phyloP scores from a whole-genome alignment of 2,797 vertebrate species.

The Choloepus didactylus region DNA sequence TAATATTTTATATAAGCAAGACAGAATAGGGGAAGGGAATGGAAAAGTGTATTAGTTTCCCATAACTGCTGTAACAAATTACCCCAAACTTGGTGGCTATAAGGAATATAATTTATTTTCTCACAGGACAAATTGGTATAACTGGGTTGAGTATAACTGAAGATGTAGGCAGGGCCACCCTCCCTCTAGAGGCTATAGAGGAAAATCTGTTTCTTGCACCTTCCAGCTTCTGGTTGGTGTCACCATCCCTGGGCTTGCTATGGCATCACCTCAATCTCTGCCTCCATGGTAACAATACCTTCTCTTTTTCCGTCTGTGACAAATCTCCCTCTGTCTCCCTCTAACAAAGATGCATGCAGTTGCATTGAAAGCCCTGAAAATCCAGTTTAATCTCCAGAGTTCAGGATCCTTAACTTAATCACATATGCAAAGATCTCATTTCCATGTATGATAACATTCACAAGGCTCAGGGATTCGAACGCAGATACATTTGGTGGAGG shows the following conservation, averaged over 20 bases:
- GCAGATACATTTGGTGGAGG: too few relatives aligned
- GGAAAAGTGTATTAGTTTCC: background rate
- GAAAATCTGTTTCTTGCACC: background rate
- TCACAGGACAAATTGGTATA: background rate
- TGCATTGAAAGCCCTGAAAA: too few relatives aligned
- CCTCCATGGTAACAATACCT: background rate
- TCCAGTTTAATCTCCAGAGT: too few relatives aligned
- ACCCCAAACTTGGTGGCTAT: background rate
- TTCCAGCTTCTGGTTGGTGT: background rate
- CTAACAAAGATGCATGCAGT: too few relatives aligned
- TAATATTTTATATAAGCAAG: background rate
- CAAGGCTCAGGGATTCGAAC: too few relatives aligned
- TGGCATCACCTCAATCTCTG: background rate
- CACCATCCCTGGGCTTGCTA: background rate
- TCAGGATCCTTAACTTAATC: too few relatives aligned
- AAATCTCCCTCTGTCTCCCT: too few relatives aligned
- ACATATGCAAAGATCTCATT: too few relatives aligned
- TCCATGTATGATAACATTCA: too few relatives aligned
- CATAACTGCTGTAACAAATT: background rate
- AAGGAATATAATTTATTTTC: background rate
- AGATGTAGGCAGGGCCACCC: background rate
- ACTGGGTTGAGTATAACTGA: background rate
- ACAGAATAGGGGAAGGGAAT: background rate
- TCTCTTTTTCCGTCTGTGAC: too few relatives aligned
- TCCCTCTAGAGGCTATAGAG: too few relatives aligned